Conservation (phyloP, 2,797 vertebrate species). For the Pangasius mekongensis region DNA sequence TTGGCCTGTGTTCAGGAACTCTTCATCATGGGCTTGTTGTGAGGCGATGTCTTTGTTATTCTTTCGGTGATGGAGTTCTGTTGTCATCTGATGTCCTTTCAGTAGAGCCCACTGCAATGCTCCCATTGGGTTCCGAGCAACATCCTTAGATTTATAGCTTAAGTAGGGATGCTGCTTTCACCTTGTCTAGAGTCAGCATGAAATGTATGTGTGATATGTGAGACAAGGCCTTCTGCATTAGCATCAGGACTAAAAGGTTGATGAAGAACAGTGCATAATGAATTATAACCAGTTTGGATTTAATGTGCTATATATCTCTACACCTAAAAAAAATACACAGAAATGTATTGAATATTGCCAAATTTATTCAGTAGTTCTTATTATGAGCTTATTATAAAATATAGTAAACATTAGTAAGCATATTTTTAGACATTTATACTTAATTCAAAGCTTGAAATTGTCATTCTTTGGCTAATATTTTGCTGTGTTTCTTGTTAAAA, state of each 20-base stretch:
- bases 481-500: too few relatives aligned
- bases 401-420: too few relatives aligned
- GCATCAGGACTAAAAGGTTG: background rate
- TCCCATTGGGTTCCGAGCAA: slow-evolving; percentile 62
- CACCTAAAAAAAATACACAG: background rate
- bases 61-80: slow-evolving; percentile 83
- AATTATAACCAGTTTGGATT: background rate
- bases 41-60: slow-evolving; percentile 89
- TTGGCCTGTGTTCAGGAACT: slow-evolving; percentile 85
- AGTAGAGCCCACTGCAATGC: slow-evolving; percentile 81
- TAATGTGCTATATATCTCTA: background rate
- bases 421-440: too few relatives aligned
- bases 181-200: slow-evolving; percentile 5
- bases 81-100: slow-evolving; percentile 87
- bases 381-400: too few relatives aligned
- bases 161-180: slow-evolving; percentile 23
- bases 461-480: too few relatives aligned
- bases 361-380: too few relatives aligned
- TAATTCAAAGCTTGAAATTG: too few relatives aligned
- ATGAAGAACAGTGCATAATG: background rate
- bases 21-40: slow-evolving; percentile 92
- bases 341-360: background rate
- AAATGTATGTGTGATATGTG: slow-evolving; percentile 15
- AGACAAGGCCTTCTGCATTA: background rate
- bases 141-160: slow-evolving; percentile 53